Conservation (phyloP, 2,797 vertebrate genomes). For the Glyptemys insculpta region DNA sequence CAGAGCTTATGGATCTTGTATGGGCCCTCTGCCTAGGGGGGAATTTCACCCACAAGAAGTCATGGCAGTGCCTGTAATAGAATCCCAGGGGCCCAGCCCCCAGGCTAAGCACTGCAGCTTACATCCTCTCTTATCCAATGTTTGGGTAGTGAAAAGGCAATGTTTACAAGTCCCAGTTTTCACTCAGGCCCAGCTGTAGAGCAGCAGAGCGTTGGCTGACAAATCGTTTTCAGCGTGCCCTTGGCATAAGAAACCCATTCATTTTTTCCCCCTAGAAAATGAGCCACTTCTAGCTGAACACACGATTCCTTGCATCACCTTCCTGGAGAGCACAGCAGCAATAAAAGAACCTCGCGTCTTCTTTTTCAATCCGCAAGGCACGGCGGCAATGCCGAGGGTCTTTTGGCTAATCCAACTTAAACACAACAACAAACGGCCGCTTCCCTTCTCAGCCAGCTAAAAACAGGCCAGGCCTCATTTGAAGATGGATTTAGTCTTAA, state of each 20-base stretch:
- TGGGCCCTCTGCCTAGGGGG: neutral
- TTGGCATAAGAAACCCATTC: neutral
- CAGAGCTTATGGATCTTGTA: neutral
- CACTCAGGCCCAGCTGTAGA: neutral
- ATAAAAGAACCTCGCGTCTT: neutral
- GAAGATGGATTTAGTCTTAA: neutral
- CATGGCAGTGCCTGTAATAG: neutral
- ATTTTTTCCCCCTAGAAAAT: neutral
- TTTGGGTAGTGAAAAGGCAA: neutral
- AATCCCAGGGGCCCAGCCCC: neutral
- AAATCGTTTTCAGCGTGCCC: neutral
- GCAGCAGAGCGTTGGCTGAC: neutral
- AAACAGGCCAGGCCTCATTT: fast-evolving
- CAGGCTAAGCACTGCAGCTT: neutral
- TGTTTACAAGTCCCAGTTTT: neutral
- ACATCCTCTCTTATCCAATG: neutral
- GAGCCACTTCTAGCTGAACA: neutral
- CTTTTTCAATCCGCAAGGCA: neutral
- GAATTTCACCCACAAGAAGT: neutral
- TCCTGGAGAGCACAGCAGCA: neutral
- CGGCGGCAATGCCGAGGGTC: neutral
- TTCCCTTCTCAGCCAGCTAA: neutral
- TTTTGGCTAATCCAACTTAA: neutral
- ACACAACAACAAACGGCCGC: fast-evolving
- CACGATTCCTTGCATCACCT: neutral